Evolutionary conservation across 1,140 invertebrate species (phyloP), one percentile per base, ranked within the genome.

Genomic region (Vanessa atalanta): DNA sequence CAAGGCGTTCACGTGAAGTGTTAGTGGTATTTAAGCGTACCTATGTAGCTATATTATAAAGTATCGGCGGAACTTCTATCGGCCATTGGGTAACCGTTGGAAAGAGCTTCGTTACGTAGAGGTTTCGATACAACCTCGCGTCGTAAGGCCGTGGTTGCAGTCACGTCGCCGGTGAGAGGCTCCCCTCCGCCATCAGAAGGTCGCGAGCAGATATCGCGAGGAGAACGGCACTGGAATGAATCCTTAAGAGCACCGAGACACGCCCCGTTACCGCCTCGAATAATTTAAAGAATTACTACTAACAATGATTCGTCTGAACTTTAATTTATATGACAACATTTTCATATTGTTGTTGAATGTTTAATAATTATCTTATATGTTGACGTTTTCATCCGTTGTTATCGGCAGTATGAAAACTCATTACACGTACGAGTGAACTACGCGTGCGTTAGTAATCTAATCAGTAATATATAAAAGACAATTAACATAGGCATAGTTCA

Each of bases 101-200:
- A 89, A 90, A 91, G 89, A 91, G 88, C 83, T 88, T 86, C 83
- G 86, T 91, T 90, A 92, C 89, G 88, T 91, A 88, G 83, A 87
- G 81, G 88, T 91, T 89, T 92, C 87, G 83, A 91, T 90, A 88
- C 88, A 90, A 87, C 88, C 89, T 91, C 90, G 90, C 85, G 82
- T 84, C 80, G 83, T 91, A 89, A 91, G 89, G 89, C 90, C 89
- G 89, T 85, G 87, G 86, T 88, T 88, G 87, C 89, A 88, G 89
- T 90, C 90, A 91, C 90, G 89, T 90, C 83, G 89, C 15, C 85
- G 85, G 90, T 90, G 89, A 90, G 89, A 90, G 89, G 89, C 83
- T 84, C 84, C 88, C 89, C 88, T 88, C 88, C 87, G 86, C 81
- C 79, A 80, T 67, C 82, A 88, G 89, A 92, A 92, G 89, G 90